phyloP scores from a whole-genome alignment of 2,113 vertebrate genomes.

The Onychostruthus taczanowskii region DNA sequence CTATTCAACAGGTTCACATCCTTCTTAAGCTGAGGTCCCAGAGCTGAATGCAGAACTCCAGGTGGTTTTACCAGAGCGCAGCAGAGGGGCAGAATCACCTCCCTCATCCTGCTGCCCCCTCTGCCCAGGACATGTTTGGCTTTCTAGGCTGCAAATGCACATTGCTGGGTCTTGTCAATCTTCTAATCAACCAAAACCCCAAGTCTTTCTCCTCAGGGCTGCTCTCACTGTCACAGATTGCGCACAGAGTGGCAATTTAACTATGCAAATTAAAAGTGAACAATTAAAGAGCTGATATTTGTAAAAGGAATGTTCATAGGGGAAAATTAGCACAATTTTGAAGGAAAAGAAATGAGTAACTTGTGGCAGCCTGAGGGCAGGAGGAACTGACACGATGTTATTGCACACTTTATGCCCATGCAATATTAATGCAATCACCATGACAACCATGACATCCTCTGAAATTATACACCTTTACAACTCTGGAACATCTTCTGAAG shows the following conservation, averaged over 20 bases:
- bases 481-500: conserved; percentile 44
- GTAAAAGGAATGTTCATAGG: background rate
- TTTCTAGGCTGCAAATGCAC: background rate
- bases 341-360: conserved; percentile 32
- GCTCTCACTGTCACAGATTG: background rate
- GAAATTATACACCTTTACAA: conserved; percentile 67
- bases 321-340: background rate
- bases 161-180: rapidly evolving
- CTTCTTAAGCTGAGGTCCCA: background rate
- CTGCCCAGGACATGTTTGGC: background rate
- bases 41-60: background rate
- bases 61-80: rapidly evolving
- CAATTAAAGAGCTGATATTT: conserved; percentile 33
- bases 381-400: conserved; percentile 35
- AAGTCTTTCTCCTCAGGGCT: background rate
- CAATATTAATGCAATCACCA: conserved; percentile 71
- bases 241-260: background rate
- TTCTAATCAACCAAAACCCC: background rate
- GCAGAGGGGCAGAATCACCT: background rate
- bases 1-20: background rate
- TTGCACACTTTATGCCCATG: conserved; percentile 23
- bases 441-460: conserved; percentile 63
- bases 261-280: background rate
- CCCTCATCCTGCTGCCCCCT: background rate
- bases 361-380: conserved; percentile 51